phyloP scores from a whole-genome alignment of 2,797 vertebrate species.

The Bryconaethiops microstoma region DNA sequence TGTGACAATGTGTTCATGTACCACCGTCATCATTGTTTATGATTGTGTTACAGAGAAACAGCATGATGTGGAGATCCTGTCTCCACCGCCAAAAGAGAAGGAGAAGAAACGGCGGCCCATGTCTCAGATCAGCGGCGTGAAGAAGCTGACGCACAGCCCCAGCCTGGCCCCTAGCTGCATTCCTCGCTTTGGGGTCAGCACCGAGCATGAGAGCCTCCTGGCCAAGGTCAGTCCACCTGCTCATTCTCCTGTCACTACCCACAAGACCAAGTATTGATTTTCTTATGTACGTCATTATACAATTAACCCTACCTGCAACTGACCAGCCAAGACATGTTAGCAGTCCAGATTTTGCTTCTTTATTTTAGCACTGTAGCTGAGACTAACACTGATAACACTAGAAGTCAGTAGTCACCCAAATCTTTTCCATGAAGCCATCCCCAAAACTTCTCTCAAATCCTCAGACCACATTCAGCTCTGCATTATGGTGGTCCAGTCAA shows the following conservation, averaged over 20 bases:
- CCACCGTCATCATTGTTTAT: slow-evolving; percentile 33
- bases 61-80: slow-evolving; percentile 88
- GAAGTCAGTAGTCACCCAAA: too few species aligned
- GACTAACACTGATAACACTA: too few species aligned
- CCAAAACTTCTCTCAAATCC: too few species aligned
- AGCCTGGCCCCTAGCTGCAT: slow-evolving; percentile 74
- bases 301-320: neutral
- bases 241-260: neutral
- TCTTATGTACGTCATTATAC: neutral
- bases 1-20: neutral
- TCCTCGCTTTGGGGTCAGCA: slow-evolving; percentile 88
- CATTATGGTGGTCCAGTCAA: too few species aligned
- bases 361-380: neutral
- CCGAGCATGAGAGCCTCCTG: slow-evolving; percentile 83
- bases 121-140: slow-evolving; percentile 88
- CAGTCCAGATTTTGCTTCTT: neutral
- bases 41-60: slow-evolving; percentile 82
- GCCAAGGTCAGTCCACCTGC: slow-evolving; percentile 77
- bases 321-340: neutral
- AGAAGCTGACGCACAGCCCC: slow-evolving; percentile 74
- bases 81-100: slow-evolving; percentile 74
- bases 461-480: too few species aligned
- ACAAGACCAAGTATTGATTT: neutral
- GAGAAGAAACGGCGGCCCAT: slow-evolving; percentile 84
- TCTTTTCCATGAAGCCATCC: too few species aligned